Percentiles rank a stretch among this genome's conserved stretches.
These are phyloP conservation scores for Zelostemma sp. DNA, from an alignment of 1,140 invertebrate genomes.

Conservation along the genomic window DNA sequence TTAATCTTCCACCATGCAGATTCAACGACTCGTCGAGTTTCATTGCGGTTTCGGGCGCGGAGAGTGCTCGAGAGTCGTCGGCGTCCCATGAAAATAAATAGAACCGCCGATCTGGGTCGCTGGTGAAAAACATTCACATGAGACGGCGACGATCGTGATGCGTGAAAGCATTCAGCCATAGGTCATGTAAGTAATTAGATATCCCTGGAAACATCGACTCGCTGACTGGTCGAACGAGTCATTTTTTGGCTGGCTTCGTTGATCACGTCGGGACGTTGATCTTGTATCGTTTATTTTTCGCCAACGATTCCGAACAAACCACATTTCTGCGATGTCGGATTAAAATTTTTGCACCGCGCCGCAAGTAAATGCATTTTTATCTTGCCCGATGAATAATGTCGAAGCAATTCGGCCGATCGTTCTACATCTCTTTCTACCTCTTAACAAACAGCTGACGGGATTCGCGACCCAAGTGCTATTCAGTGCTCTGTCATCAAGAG, in stretches of 20 bases:
- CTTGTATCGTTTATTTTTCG: too few species aligned
- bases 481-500: slow-evolving; percentile 30
- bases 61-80: slow-evolving; percentile 30
- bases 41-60: slow-evolving; percentile 27
- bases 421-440: slow-evolving; percentile 25
- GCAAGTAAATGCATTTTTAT: not conserved
- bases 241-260: slow-evolving; percentile 28
- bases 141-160: slow-evolving; percentile 25
- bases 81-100: slow-evolving; percentile 43
- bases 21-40: slow-evolving; percentile 33
- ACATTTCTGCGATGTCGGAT: not conserved
- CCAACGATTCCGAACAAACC: too few species aligned
- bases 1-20: slow-evolving; percentile 26
- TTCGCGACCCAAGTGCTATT: slow-evolving; percentile 26
- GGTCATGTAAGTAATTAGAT: slow-evolving; percentile 63
- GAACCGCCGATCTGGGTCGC: slow-evolving; percentile 42
- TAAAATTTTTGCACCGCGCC: not conserved
- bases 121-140: slow-evolving; percentile 30
- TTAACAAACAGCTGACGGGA: slow-evolving; percentile 30
- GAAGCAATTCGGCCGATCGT: slow-evolving; percentile 34
- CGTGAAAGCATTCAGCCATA: slow-evolving; percentile 50
- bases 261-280: not conserved
- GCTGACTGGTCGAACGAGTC: slow-evolving; percentile 44
- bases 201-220: slow-evolving; percentile 62
- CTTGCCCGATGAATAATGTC: slow-evolving; percentile 2